phyloP scores from a whole-genome alignment of 2,113 vertebrate species.

The Saccopteryx bilineata region DNA sequence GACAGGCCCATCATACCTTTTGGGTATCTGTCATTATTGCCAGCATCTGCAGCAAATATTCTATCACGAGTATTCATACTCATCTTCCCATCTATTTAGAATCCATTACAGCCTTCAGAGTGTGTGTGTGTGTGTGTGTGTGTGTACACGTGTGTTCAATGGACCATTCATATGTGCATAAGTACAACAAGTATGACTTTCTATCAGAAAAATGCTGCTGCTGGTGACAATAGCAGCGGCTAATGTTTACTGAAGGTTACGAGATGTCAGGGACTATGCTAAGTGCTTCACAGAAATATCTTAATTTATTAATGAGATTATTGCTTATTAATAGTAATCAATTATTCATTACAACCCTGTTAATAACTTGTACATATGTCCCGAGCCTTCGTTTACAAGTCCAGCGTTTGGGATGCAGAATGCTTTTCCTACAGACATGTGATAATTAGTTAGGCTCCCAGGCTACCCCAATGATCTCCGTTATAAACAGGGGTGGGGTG shows the following conservation, averaged over 20 bases:
- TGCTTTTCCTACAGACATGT: neutral
- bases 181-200: neutral
- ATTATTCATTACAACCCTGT: conserved; percentile 35
- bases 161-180: neutral
- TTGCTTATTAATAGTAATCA: conserved; percentile 49
- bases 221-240: neutral
- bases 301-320: conserved; percentile 60
- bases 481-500: neutral
- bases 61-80: neutral
- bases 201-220: neutral
- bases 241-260: neutral
- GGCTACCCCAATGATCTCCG: neutral
- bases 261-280: neutral
- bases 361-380: conserved; percentile 27
- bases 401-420: conserved; percentile 6
- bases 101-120: neutral
- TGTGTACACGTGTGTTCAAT: neutral
- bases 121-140: neutral
- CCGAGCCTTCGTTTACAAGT: neutral
- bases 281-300: neutral
- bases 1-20: neutral
- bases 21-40: neutral
- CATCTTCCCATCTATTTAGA: neutral
- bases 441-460: neutral
- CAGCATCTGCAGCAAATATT: neutral